A percentile compares a stretch with the other conserved stretches of the same genome.
Evolutionary conservation across 2,888 invertebrate genomes (phyloP).

Genomic region (Ecliptopera silaceata): DNA sequence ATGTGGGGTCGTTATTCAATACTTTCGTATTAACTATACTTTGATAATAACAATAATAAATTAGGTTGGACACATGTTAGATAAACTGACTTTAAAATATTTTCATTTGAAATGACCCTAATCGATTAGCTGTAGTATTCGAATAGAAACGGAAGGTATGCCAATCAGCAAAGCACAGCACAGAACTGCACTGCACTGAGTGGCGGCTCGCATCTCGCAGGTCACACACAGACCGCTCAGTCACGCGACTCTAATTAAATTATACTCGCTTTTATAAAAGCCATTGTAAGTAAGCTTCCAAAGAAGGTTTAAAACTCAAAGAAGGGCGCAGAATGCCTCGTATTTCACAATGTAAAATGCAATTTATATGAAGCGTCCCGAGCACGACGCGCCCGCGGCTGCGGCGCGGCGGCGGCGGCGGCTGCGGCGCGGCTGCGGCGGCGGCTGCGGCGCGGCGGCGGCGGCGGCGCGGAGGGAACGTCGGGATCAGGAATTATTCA

Average conservation of each 20-base stretch:
- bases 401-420: background rate
- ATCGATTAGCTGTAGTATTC: no score
- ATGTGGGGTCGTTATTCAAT: constrained; percentile 11
- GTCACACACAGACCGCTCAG: constrained; percentile 8
- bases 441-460: background rate
- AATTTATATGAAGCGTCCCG: constrained; percentile 18
- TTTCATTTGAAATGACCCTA: no score
- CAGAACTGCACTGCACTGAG: background rate
- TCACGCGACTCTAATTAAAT: constrained; percentile 16
- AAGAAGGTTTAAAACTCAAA: constrained; percentile 21
- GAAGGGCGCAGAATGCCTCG: constrained; percentile 19
- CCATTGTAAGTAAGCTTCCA: constrained; percentile 14
- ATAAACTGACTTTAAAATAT: no score
- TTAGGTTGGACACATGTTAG: no score
- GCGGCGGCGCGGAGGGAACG: constrained; percentile 1
- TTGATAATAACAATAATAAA: no score
- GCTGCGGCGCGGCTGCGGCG: background rate
- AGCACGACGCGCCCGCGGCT: constrained; percentile 20
- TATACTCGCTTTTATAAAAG: constrained; percentile 9
- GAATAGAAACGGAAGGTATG: background rate
- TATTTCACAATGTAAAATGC: constrained; percentile 26
- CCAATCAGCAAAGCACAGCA: background rate
- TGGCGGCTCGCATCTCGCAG: constrained; percentile 1
- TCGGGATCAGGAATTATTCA: constrained; percentile 16
- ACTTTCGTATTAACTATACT: background rate